These are phyloP conservation scores for Panorpa germanica DNA, from an alignment of 2,888 invertebrate genomes.

Conservation along the genomic window DNA sequence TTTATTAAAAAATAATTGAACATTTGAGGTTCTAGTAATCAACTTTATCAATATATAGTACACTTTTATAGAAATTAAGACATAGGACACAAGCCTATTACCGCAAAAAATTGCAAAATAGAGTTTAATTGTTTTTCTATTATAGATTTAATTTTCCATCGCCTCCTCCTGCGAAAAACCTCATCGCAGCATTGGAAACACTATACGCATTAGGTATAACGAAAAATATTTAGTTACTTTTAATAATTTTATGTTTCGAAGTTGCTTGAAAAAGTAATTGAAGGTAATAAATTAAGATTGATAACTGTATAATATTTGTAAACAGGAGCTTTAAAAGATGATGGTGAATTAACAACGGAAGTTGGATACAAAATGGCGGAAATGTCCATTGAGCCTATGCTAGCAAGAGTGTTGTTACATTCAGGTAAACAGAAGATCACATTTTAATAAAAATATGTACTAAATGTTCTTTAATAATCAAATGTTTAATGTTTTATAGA, in stretches of 20 bases:
- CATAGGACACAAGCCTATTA: no score
- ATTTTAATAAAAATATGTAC: no score
- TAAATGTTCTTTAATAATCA: no score
- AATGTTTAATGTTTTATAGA: conserved; percentile 25
- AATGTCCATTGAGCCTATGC: conserved; percentile 72
- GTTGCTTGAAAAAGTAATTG: background rate
- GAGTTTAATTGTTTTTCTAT: no score
- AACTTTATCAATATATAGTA: no score
- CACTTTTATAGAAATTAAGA: no score
- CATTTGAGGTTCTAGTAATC: no score
- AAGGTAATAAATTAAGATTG: background rate
- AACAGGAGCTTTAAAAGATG: conserved; percentile 47
- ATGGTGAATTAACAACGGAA: conserved; percentile 57
- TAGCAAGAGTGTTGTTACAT: conserved; percentile 65
- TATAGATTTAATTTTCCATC: conserved; percentile 75
- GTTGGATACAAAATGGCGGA: conserved; percentile 78
- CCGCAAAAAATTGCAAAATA: no score
- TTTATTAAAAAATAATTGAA: no score
- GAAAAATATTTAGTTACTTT: background rate
- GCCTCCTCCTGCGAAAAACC: conserved; percentile 76
- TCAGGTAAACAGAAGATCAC: conserved; percentile 40
- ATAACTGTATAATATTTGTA: no score
- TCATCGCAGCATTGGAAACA: conserved; percentile 69
- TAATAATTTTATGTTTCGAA: background rate
- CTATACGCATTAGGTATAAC: conserved; percentile 59